These are phyloP conservation scores for Mus musculus DNA, from an alignment of 2,113 vertebrate genomes.

Conservation along the genomic window DNA sequence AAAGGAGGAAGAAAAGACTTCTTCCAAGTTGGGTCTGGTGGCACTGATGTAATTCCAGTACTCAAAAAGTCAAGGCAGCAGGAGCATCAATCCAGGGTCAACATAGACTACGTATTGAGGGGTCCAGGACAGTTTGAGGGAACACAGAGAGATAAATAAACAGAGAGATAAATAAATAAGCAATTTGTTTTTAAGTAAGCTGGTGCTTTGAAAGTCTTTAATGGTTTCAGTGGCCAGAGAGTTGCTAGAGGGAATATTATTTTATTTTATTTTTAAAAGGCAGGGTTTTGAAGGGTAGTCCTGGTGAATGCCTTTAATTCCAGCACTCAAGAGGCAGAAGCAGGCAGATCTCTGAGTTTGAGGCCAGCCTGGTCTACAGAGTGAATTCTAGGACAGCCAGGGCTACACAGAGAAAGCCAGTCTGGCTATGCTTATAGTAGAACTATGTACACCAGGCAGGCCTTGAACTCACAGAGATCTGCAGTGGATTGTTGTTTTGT, in stretches of 20 bases:
- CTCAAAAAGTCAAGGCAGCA: not conserved
- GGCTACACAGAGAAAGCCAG: not conserved
- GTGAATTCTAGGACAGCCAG: not conserved
- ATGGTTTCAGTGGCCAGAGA: not conserved
- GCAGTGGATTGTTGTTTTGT: not conserved
- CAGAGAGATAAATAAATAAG: not conserved
- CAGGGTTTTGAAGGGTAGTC: not conserved
- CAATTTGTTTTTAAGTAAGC: constrained; percentile 47
- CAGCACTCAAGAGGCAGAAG: not conserved
- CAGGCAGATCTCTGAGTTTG: not conserved
- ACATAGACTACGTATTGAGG: not conserved
- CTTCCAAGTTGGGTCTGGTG: not conserved
- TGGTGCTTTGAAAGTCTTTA: not conserved
- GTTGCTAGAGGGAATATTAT: not conserved
- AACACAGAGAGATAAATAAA: not conserved
- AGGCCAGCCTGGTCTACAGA: not conserved
- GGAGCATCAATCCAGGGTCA: not conserved
- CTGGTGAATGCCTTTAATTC: not conserved
- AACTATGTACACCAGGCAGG: not conserved
- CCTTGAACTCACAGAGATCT: not conserved
- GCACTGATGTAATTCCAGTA: not conserved
- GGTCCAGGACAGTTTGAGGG: not conserved
- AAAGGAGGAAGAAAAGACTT: not conserved
- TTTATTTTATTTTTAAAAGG: not conserved
- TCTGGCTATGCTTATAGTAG: not conserved